These are phyloP conservation scores for Probosciger aterrimus DNA, from an alignment of 2,113 vertebrate genomes.

Conservation along the genomic window DNA sequence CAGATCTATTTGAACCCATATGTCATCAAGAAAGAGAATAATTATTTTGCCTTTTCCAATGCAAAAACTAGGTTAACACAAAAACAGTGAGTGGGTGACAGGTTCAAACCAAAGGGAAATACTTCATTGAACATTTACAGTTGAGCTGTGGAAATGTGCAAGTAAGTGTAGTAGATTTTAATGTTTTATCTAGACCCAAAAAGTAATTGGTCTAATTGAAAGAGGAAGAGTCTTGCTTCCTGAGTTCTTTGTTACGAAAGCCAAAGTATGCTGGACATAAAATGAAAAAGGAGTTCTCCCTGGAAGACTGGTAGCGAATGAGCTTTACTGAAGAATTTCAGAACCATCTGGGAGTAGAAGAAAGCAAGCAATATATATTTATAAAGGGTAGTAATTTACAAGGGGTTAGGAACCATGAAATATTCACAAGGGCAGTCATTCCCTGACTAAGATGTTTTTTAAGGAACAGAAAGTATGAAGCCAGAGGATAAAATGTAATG, in stretches of 20 bases:
- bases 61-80: background rate
- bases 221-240: conserved; percentile 15
- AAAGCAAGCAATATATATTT: background rate
- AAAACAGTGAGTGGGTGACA: background rate
- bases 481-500: background rate
- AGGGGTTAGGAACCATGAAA: background rate
- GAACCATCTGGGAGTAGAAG: background rate
- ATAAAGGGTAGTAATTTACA: background rate
- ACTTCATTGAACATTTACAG: background rate
- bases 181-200: background rate
- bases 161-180: background rate
- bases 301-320: background rate
- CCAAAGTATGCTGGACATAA: background rate
- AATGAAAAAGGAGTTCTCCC: background rate
- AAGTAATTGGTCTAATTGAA: conserved; percentile 11
- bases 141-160: background rate
- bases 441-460: background rate
- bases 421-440: background rate
- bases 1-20: background rate
- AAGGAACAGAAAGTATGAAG: background rate
- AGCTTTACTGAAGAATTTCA: background rate
- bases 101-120: background rate
- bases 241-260: background rate
- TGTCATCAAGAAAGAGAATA: background rate
- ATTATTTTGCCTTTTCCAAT: background rate